Conservation (phyloP, 2,888 invertebrate species). For the Caenorhabditis panamensis region DNA sequence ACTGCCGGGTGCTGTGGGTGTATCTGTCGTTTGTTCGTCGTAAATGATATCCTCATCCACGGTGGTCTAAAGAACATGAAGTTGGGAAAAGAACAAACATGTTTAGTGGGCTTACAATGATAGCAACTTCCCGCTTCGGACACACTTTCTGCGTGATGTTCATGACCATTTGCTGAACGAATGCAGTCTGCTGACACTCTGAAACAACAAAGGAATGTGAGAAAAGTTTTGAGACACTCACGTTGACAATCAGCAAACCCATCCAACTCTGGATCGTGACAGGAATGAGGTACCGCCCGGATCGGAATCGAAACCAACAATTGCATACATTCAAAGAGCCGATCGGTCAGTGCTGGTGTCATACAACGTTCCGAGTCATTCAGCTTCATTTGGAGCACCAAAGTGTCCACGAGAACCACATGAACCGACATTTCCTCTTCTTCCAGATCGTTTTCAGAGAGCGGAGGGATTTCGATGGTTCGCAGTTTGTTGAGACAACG, state of each 20-base stretch:
- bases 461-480: slow-evolving; percentile 64
- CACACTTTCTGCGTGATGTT: slow-evolving; percentile 81
- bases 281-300: slow-evolving; percentile 84
- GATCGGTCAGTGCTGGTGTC: slow-evolving; percentile 66
- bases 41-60: slow-evolving; percentile 56
- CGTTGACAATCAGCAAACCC: slow-evolving; percentile 87
- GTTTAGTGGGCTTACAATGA: slow-evolving; percentile 69
- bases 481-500: slow-evolving; percentile 63
- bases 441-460: slow-evolving; percentile 74
- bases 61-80: slow-evolving; percentile 34
- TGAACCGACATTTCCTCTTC: slow-evolving; percentile 84
- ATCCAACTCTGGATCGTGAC: slow-evolving; percentile 82
- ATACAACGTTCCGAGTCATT: slow-evolving; percentile 87
- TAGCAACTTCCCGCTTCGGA: slow-evolving; percentile 75
- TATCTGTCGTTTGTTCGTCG: slow-evolving; percentile 57
- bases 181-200: slow-evolving; percentile 91
- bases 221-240: slow-evolving; percentile 27
- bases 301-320: slow-evolving; percentile 72
- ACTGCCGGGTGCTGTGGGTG: slow-evolving; percentile 49
- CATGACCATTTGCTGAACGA: slow-evolving; percentile 88
- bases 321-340: slow-evolving; percentile 73
- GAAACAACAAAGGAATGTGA: too few species aligned
- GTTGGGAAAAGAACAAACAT: background rate
- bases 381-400: slow-evolving; percentile 93
- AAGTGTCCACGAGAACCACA: slow-evolving; percentile 94